Evolutionary conservation across 2,888 invertebrate genomes (phyloP), one percentile per base, ranked within the genome.

Genomic region (Actias luna): DNA sequence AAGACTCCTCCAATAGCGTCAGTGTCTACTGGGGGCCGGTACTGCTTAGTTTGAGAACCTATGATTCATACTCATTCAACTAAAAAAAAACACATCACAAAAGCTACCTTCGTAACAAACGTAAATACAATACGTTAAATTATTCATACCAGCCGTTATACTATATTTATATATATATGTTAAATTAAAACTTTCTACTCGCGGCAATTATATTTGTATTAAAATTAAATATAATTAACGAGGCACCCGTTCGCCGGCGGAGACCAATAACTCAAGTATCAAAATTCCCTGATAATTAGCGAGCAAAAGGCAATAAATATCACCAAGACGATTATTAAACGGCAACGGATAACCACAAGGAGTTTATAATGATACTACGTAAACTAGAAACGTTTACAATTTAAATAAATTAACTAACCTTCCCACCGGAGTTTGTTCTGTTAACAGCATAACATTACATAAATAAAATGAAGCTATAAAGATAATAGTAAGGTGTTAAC

Each of bases 281-380:
- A 90, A 92, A 90, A 90, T 90, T 88, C 88, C 78, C 78, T 85
- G 81, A 89, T 92, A 92, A 92, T 92, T 90, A 91, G 90, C 82
- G 70, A 74, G 82, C 77, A 75, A 75, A 76, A 75, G 76, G 88
- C 83, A 83, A 91, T 92, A 92, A 92, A 92, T 92, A 90, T 88
- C 72, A 77, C 80, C 82, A 72, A 82, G 87, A 83, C 79, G 85
- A 90, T 90, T 88, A 91, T 89, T 88, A 88, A 84, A 78, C 84
- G 85, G 87, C 85, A 75, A 82, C 83, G 78, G 77, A 76, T 88
- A 88, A 89, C 90, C 88, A 85, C 80, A 83, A 86, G 84, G 80
- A 85, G 79, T 77, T 77, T 75, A 75, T 73, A 74, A 74, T 76
- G 75, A 76, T 73, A 81, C 79, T 72, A 75, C 77, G 64, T 69